Evolutionary conservation across 2,113 vertebrate genomes (phyloP), one percentile per base, ranked within the genome.

Genomic region (Amia ocellicauda): DNA sequence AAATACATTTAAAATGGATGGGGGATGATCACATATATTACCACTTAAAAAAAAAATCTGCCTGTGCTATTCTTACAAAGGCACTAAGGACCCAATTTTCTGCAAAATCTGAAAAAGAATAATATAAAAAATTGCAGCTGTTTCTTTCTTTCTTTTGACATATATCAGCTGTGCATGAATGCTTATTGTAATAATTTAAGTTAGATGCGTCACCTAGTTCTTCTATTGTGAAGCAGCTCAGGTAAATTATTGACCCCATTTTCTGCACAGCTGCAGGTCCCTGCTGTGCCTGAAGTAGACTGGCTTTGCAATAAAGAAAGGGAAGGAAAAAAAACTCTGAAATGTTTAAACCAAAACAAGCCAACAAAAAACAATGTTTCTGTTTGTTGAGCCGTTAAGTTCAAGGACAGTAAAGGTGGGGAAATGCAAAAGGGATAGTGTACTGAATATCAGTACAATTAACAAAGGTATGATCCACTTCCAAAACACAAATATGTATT

Each of bases 141-240:
- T 23, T 40, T 45, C 14, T 28, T 42, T 17, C 45, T 52, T 27
- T 42, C 16, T 43, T 50, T 17, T 56, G 58, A 62, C 66, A 62
- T 50, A n/a, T 31, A 47, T 62, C 66, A 54, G 66, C 58, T 62
- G 26, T 68, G 66, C 58, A 62, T 62, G 58, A 68, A 42, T 62
- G 52, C 66, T 61, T 68, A 68, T 68, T 62, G 58, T 45, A 62
- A 68, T 68, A 68, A 68, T 68, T 68, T 60, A 23, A 57, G 49
- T 49, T 49, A 52, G 47, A 27, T 61, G 65, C 65, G 60, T 67
- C 58, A 56, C 28, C 66, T 60, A 28, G 22, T 45, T 62, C 41
- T 61, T 52, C 66, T 26, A 42, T 40, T 27, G 59, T 26, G 52
- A 19, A 29, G 66, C 26, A 24, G 52, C 36, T 62, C 66, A 62